A percentile compares a stretch with the other conserved stretches of the same genome.
phyloP scores from a whole-genome alignment of 2,888 invertebrate genomes.

The Operophtera brumata region DNA sequence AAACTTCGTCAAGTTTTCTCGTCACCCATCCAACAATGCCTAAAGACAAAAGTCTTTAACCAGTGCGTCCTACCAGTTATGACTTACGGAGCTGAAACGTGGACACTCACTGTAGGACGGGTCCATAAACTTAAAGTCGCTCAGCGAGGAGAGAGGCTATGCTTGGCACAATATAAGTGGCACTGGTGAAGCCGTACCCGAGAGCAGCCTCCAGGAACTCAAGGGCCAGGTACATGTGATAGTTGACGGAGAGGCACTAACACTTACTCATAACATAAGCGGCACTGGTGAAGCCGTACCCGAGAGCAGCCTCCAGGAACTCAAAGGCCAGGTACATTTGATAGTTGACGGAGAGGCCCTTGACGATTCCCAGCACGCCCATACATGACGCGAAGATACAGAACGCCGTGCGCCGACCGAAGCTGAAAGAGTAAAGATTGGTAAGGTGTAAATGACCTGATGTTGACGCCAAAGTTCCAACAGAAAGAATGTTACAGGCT shows the following conservation, averaged over 20 bases:
- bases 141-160: too few species aligned
- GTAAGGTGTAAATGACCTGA: too few species aligned
- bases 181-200: constrained; percentile 79
- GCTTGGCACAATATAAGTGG: constrained; percentile 75
- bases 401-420: constrained; percentile 79
- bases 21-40: too few species aligned
- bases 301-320: constrained; percentile 79
- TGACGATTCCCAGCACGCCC: constrained; percentile 73
- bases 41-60: too few species aligned
- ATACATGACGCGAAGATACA: constrained; percentile 71
- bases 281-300: constrained; percentile 80
- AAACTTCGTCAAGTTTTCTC: too few species aligned
- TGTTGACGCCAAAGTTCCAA: too few species aligned
- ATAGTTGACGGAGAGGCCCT: constrained; percentile 79
- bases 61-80: too few species aligned
- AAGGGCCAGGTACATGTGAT: constrained; percentile 76
- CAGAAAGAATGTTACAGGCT: too few species aligned
- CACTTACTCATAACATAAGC: constrained; percentile 70
- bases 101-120: too few species aligned
- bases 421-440: constrained; percentile 46
- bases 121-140: too few species aligned
- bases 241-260: constrained; percentile 64
- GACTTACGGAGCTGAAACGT: too few species aligned
- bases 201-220: constrained; percentile 81
- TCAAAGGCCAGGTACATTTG: constrained; percentile 78